Conservation (phyloP, 2,113 vertebrate species). For the Parus major region DNA sequence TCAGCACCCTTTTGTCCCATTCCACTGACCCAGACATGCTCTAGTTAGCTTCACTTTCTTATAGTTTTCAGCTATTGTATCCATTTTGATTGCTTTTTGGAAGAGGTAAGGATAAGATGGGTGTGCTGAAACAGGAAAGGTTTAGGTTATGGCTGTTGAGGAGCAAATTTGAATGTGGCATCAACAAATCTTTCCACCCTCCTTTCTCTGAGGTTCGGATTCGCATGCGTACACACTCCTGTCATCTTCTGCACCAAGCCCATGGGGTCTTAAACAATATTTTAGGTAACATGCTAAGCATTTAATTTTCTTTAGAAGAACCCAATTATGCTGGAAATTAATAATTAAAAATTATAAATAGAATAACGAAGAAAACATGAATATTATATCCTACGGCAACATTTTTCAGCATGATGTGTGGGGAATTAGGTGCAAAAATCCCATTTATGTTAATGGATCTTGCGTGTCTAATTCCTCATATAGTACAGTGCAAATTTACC, state of each 20-base stretch:
- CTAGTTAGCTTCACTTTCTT: background rate
- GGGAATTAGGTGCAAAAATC: slow-evolving; percentile 82
- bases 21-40: background rate
- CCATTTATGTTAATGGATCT: slow-evolving; percentile 80
- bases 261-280: slow-evolving; percentile 57
- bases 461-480: slow-evolving; percentile 75
- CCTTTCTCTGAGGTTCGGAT: slow-evolving; percentile 32
- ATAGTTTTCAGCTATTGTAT: background rate
- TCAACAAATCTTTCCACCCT: slow-evolving; percentile 18
- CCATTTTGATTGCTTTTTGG: background rate
- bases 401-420: slow-evolving; percentile 64
- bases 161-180: background rate
- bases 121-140: background rate
- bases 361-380: slow-evolving; percentile 77
- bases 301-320: slow-evolving; percentile 72
- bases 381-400: slow-evolving; percentile 73
- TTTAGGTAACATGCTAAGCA: slow-evolving; percentile 70
- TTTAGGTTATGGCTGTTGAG: background rate
- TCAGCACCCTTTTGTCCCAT: background rate
- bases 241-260: slow-evolving; percentile 56
- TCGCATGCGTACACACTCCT: background rate
- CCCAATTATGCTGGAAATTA: slow-evolving; percentile 77
- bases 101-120: background rate
- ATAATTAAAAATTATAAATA: slow-evolving; percentile 81
- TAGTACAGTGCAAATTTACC: slow-evolving; percentile 59